Evolutionary conservation across 2,113 vertebrate species (phyloP).

Genomic region (Sphyrna mokarran): DNA sequence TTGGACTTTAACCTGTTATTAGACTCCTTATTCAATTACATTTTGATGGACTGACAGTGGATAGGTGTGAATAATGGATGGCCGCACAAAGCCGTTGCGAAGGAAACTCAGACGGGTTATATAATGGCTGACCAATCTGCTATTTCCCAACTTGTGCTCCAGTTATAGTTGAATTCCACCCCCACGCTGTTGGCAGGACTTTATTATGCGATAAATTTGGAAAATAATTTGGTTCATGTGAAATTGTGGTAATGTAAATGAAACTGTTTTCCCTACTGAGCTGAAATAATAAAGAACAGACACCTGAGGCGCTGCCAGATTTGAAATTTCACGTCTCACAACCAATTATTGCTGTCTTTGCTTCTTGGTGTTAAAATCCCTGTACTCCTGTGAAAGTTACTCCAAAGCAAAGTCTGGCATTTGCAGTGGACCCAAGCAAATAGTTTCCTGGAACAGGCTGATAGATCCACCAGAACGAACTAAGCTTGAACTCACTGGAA

Average conservation of each 20-base stretch:
- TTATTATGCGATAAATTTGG: not conserved
- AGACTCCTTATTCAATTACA: not conserved
- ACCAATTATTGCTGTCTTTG: not conserved
- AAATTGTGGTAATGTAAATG: not conserved
- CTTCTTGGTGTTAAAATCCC: slow-evolving; percentile 9
- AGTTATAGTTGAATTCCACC: not conserved
- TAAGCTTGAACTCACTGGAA: not conserved
- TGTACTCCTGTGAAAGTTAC: not conserved
- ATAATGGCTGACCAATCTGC: not conserved
- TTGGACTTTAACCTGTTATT: no score
- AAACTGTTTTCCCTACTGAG: not conserved
- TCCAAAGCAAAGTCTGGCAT: not conserved
- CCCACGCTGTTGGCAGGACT: not conserved
- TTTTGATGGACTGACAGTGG: not conserved
- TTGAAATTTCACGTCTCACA: slow-evolving; percentile 21
- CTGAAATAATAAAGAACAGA: slow-evolving; percentile 21
- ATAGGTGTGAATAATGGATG: not conserved
- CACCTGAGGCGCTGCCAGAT: not conserved
- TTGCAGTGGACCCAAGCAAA: not conserved
- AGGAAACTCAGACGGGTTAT: not conserved
- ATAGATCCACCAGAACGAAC: not conserved
- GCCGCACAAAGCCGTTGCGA: not conserved
- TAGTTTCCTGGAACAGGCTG: not conserved
- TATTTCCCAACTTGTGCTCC: no score
- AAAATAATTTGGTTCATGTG: slow-evolving; percentile 16